Conservation (phyloP, 2,888 invertebrate species). For the Boloria euphrosyne region DNA sequence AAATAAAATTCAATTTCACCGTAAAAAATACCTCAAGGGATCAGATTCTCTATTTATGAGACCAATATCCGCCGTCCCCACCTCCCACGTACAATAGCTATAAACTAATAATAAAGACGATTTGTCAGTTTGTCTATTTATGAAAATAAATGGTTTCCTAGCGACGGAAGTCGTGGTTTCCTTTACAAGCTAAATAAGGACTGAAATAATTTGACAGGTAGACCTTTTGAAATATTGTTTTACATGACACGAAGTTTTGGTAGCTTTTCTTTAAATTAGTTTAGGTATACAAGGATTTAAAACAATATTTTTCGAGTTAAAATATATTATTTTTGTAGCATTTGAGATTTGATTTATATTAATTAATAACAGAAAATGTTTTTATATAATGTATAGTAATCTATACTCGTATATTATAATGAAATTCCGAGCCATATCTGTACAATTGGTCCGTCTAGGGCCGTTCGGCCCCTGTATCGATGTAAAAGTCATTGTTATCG, state of each 20-base stretch:
- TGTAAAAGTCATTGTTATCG: no score
- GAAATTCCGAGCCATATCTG: no score
- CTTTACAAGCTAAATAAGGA: conserved; percentile 32
- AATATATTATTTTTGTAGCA: no score
- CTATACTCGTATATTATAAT: no score
- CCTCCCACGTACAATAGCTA: conserved; percentile 5
- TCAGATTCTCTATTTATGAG: not conserved
- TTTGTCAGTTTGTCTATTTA: conserved; percentile 32
- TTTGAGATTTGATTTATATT: no score
- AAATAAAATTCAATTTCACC: no score
- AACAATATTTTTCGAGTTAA: no score
- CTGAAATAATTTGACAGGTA: conserved; percentile 24
- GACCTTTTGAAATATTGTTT: conserved; percentile 12
- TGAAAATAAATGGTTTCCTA: conserved; percentile 34
- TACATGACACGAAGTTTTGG: not conserved
- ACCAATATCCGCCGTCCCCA: conserved; percentile 7
- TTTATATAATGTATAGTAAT: no score
- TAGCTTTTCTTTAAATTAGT: not conserved
- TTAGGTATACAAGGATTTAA: not conserved
- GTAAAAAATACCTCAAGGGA: no score
- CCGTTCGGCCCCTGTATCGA: no score
- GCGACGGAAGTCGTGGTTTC: conserved; percentile 38
- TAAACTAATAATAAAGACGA: conserved; percentile 30
- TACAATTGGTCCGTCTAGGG: no score
- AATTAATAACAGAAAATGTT: no score